phyloP scores from a whole-genome alignment of 2,797 vertebrate species.

The Pipistrellus pygmaeus region DNA sequence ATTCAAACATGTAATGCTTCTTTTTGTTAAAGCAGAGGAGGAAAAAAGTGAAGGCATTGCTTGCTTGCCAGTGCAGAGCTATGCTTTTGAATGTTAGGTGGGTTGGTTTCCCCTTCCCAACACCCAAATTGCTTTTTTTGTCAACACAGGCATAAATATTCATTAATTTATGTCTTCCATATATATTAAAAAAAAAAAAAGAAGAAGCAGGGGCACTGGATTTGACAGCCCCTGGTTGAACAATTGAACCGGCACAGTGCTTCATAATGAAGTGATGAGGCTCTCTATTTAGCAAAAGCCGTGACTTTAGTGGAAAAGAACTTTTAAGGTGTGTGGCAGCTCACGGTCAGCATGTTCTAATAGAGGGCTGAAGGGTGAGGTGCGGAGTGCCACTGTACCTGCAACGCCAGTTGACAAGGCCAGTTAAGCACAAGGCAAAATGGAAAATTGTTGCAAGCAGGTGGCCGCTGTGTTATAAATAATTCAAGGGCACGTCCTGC shows the following conservation, averaged over 20 bases:
- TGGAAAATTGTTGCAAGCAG: constrained; percentile 72
- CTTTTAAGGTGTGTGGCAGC: neutral
- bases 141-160: constrained; percentile 41
- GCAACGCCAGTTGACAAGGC: constrained; percentile 47
- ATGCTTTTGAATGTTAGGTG: constrained; percentile 34
- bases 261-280: neutral
- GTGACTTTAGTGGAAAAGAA: neutral
- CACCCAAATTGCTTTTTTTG: constrained; percentile 45
- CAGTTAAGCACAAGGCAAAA: constrained; percentile 65
- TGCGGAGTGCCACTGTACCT: neutral
- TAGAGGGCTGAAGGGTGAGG: neutral
- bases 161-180: constrained; percentile 70
- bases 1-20: constrained; percentile 79
- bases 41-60: neutral
- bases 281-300: neutral
- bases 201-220: neutral
- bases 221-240: constrained; percentile 29
- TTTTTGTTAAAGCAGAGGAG: constrained; percentile 74
- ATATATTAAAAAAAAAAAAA: neutral
- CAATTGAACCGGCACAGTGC: neutral
- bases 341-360: constrained; percentile 19
- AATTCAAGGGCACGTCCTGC: constrained; percentile 78
- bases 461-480: constrained; percentile 70
- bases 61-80: constrained; percentile 66
- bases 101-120: neutral